Evolutionary conservation across 2,113 vertebrate genomes (phyloP), one percentile per base, ranked within the genome.

Genomic region (Poicephalus meyeri): DNA sequence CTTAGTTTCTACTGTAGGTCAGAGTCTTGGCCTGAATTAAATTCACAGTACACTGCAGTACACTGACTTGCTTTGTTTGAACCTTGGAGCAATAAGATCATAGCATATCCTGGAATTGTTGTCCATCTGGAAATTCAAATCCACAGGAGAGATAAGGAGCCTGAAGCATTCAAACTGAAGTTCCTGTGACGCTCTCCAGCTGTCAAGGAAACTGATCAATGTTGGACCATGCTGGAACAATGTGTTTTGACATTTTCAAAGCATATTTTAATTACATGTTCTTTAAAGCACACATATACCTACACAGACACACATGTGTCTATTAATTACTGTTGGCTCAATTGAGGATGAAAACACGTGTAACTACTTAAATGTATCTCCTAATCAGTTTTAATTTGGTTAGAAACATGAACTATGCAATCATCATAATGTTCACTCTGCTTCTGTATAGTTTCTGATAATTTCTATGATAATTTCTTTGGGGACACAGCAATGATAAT

Each of bases 101-200:
- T 33, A 58, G 24, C 17, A 47, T 58, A 46, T 73, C 88, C 64
- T 92, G 68, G 68, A 94, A 92, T n/a, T 77, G 53, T 79, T 86
- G 68, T 91, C 96, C 91, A 89, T 88, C 86, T 95, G 95, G 91
- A 89, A 92, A 78, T 69, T 74, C 39, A 93, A 78, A 89, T 42
- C 88, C 33, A 37, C 80, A 68, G 65, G 44, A 93, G 42, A 64
- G 29, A 64, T 71, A 47, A 83, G 46, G 35, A 69, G 56, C 86
- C 83, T 91, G 80, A 94, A 93, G 92, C 88, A 50, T 80, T 83
- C 35, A 63, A 68, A 80, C 5, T n/a, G 17, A 88, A 94, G 50
- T 35, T 74, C 92, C 69, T 13, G 1, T 46, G 53, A 80, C 65
- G 69, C 65, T 84, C 42, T 78, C 60, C 84, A 92, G 53, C 77